Base-by-base conservation (phyloP, 64 coral and sea anemone genomes). In the Montipora cactus region DNA sequence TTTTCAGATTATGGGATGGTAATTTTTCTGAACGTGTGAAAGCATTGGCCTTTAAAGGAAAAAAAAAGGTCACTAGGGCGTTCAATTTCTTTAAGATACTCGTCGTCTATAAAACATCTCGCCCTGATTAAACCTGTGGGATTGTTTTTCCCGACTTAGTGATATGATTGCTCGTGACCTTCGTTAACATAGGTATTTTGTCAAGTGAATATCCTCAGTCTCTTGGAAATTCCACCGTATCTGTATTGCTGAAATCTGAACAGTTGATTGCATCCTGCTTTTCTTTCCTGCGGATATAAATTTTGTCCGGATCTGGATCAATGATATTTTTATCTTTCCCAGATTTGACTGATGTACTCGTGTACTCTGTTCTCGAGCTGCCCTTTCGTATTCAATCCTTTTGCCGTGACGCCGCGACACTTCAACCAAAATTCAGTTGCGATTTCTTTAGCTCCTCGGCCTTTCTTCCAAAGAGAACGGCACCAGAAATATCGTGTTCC, bases 301-400 rank as follows among this genome's bases (percentile, higher is more conserved):
- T 81, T 16, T 83, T 91, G 55, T 92, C 3, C 11, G 61, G 76
- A 59, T 93, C 92, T 53, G 84, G 84, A 88, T 88, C 92, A 8
- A 87, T 37, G 12, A 93, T 23, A 3, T 61, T 0, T 71, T 87
- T 93, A 4, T 28, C 81, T 78, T 75, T 92, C 5, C 91, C 81
- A 3, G 22, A 80, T 59, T 23, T 1, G 16, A 23, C 22, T 23
- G 22, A 93, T 88, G 25, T 93, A 93, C 18, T 94, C 85, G 8
- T 89, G 21, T 2, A 93, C 74, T 22, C 75, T 5, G 19, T 88
- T 93, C 8, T 87, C 91, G 12, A 88, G 83, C 47, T 93, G 69
- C 47, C 79, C 90, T 92, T 93, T 93, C 23, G 91, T 93, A 19
- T 93, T 87, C 44, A 87, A 48, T 44, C 75, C 91, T 79, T 93